Evolutionary conservation across 1,140 invertebrate genomes (phyloP).

Genomic region (Leptopilina clavipes): DNA sequence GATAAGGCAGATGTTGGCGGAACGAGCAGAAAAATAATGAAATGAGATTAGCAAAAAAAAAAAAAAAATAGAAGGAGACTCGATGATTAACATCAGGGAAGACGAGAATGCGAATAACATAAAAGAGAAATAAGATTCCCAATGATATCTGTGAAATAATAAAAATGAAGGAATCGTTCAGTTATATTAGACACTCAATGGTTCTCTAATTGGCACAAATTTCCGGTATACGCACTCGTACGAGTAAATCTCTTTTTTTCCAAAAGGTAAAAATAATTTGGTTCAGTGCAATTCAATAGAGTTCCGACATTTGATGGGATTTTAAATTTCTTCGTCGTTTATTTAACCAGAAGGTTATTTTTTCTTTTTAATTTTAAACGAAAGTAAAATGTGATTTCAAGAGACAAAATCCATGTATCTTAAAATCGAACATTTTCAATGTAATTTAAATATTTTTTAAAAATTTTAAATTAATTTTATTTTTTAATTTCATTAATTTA

Average conservation of each 20-base stretch:
- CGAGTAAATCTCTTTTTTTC: not conserved
- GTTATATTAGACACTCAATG: not conserved
- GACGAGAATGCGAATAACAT: not conserved
- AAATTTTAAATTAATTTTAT: too few species aligned
- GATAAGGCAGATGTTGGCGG: constrained; percentile 10
- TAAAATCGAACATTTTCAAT: too few species aligned
- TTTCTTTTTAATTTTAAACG: too few species aligned
- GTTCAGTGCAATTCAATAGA: not conserved
- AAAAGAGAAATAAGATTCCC: not conserved
- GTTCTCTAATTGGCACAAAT: not conserved
- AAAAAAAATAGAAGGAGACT: not conserved
- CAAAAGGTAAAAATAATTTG: not conserved
- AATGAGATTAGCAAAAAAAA: constrained; percentile 18
- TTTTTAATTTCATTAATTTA: too few species aligned
- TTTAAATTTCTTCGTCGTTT: not conserved
- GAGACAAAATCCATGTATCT: not conserved
- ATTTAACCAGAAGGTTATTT: not conserved
- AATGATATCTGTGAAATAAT: not conserved
- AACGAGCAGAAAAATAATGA: constrained; percentile 11
- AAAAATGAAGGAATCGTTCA: not conserved
- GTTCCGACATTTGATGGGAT: constrained; percentile 10
- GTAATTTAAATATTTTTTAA: too few species aligned
- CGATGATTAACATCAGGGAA: constrained; percentile 3
- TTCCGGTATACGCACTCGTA: not conserved
- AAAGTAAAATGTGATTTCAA: not conserved